Base-by-base conservation (phyloP, 2,797 vertebrate species). In the Scolopax bukidnonensis region DNA sequence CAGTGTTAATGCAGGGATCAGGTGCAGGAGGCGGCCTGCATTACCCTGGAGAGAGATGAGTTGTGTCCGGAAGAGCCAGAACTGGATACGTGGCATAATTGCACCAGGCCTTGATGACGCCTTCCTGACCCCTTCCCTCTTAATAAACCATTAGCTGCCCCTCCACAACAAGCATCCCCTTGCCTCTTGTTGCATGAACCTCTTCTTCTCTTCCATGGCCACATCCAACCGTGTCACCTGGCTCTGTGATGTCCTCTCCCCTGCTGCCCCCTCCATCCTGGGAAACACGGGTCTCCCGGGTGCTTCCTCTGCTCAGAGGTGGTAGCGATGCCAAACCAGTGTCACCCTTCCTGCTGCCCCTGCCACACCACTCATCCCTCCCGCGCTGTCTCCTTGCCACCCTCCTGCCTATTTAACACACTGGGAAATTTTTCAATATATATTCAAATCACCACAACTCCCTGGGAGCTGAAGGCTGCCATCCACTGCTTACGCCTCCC, bases 1-100 rank as follows among this genome's bases (percentile, higher is more conserved):
- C 94, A 95, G 93, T 87, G 94, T 78, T 96, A 96, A 95, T 95
- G 92, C 3, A 28, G 94, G 95, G 96, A 97, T 96, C 96, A 97
- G 96, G 96, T 97, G 96, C 93, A 82, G 3, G 27, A 85, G 71
- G 60, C 9, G 1, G 86, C 82, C 87, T 54, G 90, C 93, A 93
- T 89, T 90, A 83, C 95, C 95, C 96, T 75, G 96, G 94, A 89
- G 96, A 95, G 93, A 77, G 90, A 96, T 93, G 96, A 94, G 94
- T 3, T 92, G 90, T 78, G 75, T 89, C 85, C 63, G 28, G 95
- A 92, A 85, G 57, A 89, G 64, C 64, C 95, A 78, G 84, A 84
- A 30, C 84, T 83, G 90, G 81, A 77, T 71, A 40, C 2, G 3
- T 27, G 81, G 38, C 38, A 89, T 84, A 93, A 94, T 90, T 91